A percentile compares a stretch with the other conserved stretches of the same genome.
phyloP scores from a whole-genome alignment of 2,888 invertebrate genomes.

The Steinernema carpocapsae region DNA sequence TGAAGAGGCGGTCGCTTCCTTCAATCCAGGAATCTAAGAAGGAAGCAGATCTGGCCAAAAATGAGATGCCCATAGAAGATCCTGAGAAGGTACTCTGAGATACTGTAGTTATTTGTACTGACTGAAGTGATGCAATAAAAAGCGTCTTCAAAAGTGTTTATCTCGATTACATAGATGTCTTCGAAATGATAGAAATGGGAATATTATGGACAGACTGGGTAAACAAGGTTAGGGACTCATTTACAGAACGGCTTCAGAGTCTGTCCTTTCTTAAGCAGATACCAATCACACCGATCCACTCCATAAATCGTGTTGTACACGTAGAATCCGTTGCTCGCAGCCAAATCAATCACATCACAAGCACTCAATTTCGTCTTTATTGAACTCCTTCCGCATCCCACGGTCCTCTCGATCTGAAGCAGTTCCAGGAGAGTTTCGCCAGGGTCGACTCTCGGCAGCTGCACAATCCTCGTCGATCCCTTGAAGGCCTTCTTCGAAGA shows the following conservation, averaged over 20 bases:
- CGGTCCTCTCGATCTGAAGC: not conserved
- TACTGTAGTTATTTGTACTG: no score
- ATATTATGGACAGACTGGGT: no score
- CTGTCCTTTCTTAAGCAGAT: not conserved
- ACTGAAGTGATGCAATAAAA: no score
- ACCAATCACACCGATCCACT: not conserved
- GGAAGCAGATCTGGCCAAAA: no score
- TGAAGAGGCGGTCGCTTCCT: no score
- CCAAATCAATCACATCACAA: not conserved
- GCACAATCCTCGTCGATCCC: not conserved
- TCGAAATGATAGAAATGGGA: no score
- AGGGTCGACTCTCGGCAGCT: not conserved
- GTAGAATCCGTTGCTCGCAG: slow-evolving; percentile 10
- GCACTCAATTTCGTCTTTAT: slow-evolving; percentile 13
- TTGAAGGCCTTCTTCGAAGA: not conserved
- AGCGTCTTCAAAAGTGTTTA: no score
- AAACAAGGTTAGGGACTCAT: no score
- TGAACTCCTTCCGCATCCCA: not conserved
- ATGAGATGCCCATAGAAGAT: no score
- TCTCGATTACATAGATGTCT: no score
- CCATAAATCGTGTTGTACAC: slow-evolving; percentile 20
- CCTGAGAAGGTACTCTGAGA: no score
- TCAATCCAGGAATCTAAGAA: no score
- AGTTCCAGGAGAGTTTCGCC: not conserved
- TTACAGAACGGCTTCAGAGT: not conserved